Percentiles rank a stretch among this genome's conserved stretches.
Evolutionary conservation across 2,113 vertebrate species (phyloP).

Genomic region (Canis aureus): DNA sequence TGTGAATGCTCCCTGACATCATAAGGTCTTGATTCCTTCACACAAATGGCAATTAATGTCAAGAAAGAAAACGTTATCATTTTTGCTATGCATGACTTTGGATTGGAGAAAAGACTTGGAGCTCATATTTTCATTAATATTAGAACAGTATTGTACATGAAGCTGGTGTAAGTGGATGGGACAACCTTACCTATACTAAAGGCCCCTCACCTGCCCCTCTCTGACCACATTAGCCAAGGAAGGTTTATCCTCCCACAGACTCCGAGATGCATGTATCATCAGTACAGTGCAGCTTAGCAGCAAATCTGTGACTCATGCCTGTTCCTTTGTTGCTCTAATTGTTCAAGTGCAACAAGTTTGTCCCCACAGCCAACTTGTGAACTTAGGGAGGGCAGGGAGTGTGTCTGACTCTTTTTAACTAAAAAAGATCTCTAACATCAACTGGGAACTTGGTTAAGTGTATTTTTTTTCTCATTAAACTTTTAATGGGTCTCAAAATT

Average conservation of each 20-base stretch:
- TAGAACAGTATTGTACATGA: not conserved
- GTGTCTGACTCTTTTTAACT: not conserved
- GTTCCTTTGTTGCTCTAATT: not conserved
- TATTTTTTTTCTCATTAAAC: not conserved
- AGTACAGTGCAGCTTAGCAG: not conserved
- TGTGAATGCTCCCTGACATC: not conserved
- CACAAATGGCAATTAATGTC: not conserved
- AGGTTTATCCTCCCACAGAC: not conserved
- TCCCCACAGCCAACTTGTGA: not conserved
- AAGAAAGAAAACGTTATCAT: not conserved
- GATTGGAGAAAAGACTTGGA: not conserved
- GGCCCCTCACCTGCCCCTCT: not conserved
- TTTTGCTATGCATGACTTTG: not conserved
- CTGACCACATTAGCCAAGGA: not conserved
- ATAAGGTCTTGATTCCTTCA: not conserved
- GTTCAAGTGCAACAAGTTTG: not conserved
- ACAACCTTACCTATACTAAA: not conserved
- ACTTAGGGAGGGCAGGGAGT: not conserved
- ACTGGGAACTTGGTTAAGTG: not conserved
- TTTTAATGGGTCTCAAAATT: not conserved
- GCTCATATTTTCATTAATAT: not conserved
- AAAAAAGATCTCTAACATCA: not conserved
- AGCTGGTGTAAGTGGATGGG: not conserved
- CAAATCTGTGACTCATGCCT: accelerated
- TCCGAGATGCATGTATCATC: accelerated